These are phyloP conservation scores for Heteromurus nitidus DNA, from an alignment of 2,888 invertebrate genomes.

Conservation along the genomic window DNA sequence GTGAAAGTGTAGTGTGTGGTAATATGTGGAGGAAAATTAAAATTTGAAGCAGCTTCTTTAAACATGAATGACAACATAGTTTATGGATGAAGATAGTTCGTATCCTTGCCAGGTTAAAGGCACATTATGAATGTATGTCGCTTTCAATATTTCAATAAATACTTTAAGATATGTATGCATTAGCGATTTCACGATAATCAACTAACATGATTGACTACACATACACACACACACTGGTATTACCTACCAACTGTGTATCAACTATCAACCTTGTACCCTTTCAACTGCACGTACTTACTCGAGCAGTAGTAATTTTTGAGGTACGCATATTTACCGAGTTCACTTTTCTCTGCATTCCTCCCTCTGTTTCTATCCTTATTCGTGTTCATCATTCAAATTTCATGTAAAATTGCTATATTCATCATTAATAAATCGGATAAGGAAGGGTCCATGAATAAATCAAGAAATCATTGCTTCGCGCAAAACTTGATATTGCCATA, in stretches of 20 bases:
- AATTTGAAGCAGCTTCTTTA: constrained; percentile 47
- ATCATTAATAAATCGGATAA: constrained; percentile 54
- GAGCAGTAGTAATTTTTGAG: no score
- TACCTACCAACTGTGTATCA: no score
- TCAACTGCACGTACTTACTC: no score
- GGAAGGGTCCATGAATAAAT: constrained; percentile 51
- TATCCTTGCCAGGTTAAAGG: not conserved
- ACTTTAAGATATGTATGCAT: constrained; percentile 41
- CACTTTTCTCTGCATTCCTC: not conserved
- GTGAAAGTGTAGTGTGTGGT: not conserved
- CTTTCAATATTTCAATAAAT: constrained; percentile 52
- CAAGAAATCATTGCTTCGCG: constrained; percentile 37
- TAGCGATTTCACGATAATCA: constrained; percentile 37
- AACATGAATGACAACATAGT: constrained; percentile 51
- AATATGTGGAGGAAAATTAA: not conserved
- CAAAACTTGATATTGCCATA: constrained; percentile 1
- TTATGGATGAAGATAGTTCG: constrained; percentile 44
- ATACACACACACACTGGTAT: not conserved
- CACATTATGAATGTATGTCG: constrained; percentile 2
- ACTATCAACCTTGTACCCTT: no score
- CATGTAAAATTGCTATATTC: constrained; percentile 50
- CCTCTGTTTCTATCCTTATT: constrained; percentile 2
- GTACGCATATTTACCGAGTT: no score
- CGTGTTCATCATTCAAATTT: constrained; percentile 48
- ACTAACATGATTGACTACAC: constrained; percentile 14